These are phyloP conservation scores for Colossoma macropomum DNA, from an alignment of 2,113 vertebrate species.

Conservation along the genomic window DNA sequence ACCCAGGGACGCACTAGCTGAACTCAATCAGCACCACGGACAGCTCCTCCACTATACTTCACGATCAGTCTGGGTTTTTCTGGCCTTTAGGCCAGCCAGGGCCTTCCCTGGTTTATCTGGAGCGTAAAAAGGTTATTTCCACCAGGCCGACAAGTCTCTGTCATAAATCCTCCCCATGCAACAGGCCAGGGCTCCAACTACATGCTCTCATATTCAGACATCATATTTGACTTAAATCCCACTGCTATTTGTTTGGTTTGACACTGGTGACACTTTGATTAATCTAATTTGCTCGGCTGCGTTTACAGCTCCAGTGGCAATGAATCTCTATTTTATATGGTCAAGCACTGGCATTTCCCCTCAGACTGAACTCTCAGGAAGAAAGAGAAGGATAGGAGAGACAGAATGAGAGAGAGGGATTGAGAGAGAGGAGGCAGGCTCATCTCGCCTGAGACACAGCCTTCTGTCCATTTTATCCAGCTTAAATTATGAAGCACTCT, in stretches of 20 bases:
- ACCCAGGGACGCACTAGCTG: not conserved
- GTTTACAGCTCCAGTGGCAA: constrained; percentile 49
- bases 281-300: constrained; percentile 58
- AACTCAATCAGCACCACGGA: constrained; percentile 24
- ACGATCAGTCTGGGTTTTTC: constrained; percentile 16
- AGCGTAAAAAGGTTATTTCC: constrained; percentile 55
- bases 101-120: constrained; percentile 35
- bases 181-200: constrained; percentile 37
- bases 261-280: constrained; percentile 62
- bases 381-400: not conserved
- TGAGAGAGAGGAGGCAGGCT: not conserved
- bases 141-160: constrained; percentile 37
- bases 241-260: constrained; percentile 58
- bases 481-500: constrained; percentile 51
- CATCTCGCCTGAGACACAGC: constrained; percentile 32
- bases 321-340: constrained; percentile 56
- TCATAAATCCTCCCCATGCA: constrained; percentile 43
- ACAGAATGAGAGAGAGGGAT: not conserved
- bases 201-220: constrained; percentile 54
- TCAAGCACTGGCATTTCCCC: constrained; percentile 51
- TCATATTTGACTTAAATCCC: constrained; percentile 58
- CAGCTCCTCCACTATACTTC: not conserved
- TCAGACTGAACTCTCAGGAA: constrained; percentile 31
- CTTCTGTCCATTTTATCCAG: constrained; percentile 45
- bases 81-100: constrained; percentile 42